Evolutionary conservation across 2,113 vertebrate genomes (phyloP).

Genomic region (Cervus canadensis): DNA sequence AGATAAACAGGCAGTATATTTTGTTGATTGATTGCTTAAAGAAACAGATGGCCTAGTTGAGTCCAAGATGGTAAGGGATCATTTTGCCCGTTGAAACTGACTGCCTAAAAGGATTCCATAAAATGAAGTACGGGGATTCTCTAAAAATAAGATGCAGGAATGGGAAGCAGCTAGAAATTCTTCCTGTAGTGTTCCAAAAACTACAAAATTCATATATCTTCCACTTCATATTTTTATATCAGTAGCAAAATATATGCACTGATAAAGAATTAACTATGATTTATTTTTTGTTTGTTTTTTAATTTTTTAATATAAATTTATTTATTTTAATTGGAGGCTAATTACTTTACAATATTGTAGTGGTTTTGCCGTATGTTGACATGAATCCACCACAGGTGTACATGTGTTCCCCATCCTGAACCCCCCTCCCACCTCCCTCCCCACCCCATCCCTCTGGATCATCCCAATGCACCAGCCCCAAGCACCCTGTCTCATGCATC

Average conservation of each 20-base stretch:
- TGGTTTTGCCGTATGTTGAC: not conserved
- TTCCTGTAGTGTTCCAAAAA: not conserved
- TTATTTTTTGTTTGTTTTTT: not conserved
- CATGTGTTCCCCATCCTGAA: not conserved
- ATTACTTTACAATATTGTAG: not conserved
- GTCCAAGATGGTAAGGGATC: not conserved
- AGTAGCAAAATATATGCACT: not conserved
- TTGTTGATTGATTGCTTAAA: conserved; percentile 19
- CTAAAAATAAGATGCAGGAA: not conserved
- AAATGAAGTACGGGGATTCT: not conserved
- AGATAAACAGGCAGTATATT: not conserved
- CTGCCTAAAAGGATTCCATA: not conserved
- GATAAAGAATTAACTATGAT: not conserved
- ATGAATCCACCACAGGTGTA: fast-evolving
- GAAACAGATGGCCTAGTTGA: not conserved
- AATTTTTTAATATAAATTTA: not conserved
- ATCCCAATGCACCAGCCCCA: not conserved
- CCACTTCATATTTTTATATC: not conserved
- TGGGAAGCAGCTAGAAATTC: conserved; percentile 27
- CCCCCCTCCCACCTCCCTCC: not conserved
- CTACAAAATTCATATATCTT: not conserved
- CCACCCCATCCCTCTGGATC: not conserved
- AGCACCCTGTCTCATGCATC: not conserved
- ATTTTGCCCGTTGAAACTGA: not conserved
- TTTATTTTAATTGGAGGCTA: not conserved